Percentiles rank a stretch among this genome's conserved stretches.
phyloP scores from a whole-genome alignment of 2,113 vertebrate species.

The Stigmatopora argus region DNA sequence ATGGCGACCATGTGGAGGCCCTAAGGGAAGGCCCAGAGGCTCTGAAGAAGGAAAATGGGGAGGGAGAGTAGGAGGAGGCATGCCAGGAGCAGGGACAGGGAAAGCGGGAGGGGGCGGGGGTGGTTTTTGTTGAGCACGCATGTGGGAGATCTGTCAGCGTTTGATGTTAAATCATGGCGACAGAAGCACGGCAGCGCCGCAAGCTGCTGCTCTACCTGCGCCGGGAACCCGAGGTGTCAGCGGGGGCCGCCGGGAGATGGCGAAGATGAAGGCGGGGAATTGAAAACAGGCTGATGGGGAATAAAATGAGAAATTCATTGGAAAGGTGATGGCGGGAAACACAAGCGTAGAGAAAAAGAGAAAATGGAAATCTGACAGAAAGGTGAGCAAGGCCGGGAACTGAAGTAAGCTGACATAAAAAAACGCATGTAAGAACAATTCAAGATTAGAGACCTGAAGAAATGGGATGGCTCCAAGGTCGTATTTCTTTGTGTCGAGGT shows the following conservation, averaged over 20 bases:
- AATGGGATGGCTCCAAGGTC: background rate
- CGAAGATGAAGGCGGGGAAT: constrained; percentile 48
- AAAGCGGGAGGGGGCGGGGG: constrained; percentile 11
- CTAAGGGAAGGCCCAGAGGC: constrained; percentile 56
- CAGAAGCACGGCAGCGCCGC: constrained; percentile 51
- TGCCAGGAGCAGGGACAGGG: constrained; percentile 16
- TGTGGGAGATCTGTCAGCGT: constrained; percentile 32
- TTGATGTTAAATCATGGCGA: constrained; percentile 64
- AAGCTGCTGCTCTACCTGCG: constrained; percentile 56
- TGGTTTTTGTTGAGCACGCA: background rate
- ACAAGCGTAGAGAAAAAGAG: constrained; percentile 6
- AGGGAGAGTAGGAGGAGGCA: constrained; percentile 21
- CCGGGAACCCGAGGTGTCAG: constrained; percentile 35
- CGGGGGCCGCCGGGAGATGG: constrained; percentile 31
- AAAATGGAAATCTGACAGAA: constrained; percentile 35
- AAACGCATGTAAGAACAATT: constrained; percentile 9
- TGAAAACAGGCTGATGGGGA: constrained; percentile 41
- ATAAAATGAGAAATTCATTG: constrained; percentile 45
- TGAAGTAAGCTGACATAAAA: constrained; percentile 28
- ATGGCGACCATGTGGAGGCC: constrained; percentile 66
- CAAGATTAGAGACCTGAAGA: constrained; percentile 10
- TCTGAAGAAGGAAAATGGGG: constrained; percentile 31
- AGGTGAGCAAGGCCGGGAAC: constrained; percentile 29
- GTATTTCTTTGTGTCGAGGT: background rate
- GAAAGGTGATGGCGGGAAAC: constrained; percentile 31